Percentiles rank a stretch among this genome's conserved stretches.
These are phyloP conservation scores for Intellagama lesueurii DNA, from an alignment of 2,797 vertebrate species.

Conservation along the genomic window DNA sequence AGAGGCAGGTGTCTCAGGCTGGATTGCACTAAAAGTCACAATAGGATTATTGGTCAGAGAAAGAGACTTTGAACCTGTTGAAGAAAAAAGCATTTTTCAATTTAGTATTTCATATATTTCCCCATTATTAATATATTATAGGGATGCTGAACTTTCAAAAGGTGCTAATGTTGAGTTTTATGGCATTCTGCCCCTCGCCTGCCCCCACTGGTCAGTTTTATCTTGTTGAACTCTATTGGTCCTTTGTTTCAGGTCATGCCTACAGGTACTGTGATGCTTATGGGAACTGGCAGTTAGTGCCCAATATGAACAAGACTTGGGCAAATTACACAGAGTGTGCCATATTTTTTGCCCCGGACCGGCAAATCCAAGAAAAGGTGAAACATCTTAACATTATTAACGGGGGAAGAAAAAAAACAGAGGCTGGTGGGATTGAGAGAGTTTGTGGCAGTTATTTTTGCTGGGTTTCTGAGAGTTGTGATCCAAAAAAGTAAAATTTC, in stretches of 20 bases:
- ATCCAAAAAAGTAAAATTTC: no score
- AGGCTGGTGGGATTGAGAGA: neutral
- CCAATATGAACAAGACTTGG: slow-evolving; percentile 89
- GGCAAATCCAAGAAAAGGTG: slow-evolving; percentile 85
- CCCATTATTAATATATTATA: neutral
- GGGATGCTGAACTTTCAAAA: neutral
- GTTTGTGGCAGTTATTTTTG: neutral
- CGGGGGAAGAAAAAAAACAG: neutral
- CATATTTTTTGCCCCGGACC: slow-evolving; percentile 81
- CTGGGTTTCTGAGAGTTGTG: neutral
- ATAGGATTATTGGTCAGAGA: no score
- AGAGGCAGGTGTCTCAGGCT: neutral
- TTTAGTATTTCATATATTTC: neutral
- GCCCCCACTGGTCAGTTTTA: neutral
- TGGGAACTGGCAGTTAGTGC: slow-evolving; percentile 86
- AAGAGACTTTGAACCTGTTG: no score
- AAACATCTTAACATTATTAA: neutral
- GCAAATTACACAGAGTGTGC: slow-evolving; percentile 93
- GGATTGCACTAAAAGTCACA: neutral
- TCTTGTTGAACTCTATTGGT: accelerated
- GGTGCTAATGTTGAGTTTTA: neutral
- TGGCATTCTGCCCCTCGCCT: neutral
- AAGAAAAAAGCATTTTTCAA: neutral
- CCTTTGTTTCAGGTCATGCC: slow-evolving; percentile 79
- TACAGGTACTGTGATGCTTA: slow-evolving; percentile 85